Base-by-base conservation (phyloP, 2,888 invertebrate species). In the Autographa gamma region DNA sequence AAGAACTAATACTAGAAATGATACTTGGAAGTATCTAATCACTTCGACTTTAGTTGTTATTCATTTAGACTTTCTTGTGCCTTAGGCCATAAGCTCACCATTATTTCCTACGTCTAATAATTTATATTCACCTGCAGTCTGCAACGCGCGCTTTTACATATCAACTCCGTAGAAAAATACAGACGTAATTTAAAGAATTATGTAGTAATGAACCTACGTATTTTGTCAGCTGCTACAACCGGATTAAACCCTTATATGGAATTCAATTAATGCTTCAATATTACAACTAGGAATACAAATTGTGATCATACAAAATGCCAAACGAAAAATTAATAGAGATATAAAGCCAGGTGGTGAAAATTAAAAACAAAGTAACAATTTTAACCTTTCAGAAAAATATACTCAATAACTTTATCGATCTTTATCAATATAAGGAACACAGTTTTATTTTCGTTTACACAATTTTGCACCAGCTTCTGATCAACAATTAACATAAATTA, bases 361-460 rank as follows among this genome's bases (percentile, higher is more conserved):
- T 59, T 71, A 48, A 68, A 65, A 34, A 32, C 60, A 59, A 34
- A 48, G 59, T 60, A 11, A 63, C 48, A 60, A 52, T 6, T 41
- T 31, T 59, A 63, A 66, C 79, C 65, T 66, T 73, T 69, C 25
- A 66, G 43, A 66, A 66, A 60, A 71, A 63, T 48, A n/a, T 48
- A n/a, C n/a, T 48, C 48, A n/a, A 7, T 48, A 2, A 56, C 54
- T 19, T 56, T 56, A 9, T 54, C 19, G 18, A 54, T 54, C 3
- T 43, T 16, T 43, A n/a, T 48, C n/a, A 16, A n/a, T n/a, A n/a
- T 48, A 48, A 16, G 11, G 11, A 38, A 38, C 38, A 38, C 2
- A 38, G 11, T 38, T 9, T 34, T 8, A 6, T 34, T 34, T 38
- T 38, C 11, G 11, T 2, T 2, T 11, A 9, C 8, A 11, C 38